These are phyloP conservation scores for Drosophila algonquin DNA, from an alignment of 2,888 invertebrate genomes.

Conservation along the genomic window DNA sequence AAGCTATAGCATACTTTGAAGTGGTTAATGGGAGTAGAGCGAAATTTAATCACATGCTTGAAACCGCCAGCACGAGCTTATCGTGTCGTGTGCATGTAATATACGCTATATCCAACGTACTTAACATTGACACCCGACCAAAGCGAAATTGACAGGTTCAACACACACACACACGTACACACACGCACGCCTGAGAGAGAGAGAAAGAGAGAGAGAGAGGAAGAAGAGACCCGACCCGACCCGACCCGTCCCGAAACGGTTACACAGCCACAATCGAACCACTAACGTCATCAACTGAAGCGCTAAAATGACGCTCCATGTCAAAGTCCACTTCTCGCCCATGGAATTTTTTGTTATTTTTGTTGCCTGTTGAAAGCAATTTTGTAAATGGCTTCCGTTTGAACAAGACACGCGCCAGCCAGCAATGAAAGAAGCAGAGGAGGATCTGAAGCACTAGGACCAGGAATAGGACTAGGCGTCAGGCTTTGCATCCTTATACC, in stretches of 20 bases:
- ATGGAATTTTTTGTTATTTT: slow-evolving; percentile 33
- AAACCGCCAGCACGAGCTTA: slow-evolving; percentile 13
- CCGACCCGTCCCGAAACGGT: background rate
- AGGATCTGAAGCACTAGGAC: slow-evolving; percentile 1
- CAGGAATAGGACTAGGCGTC: background rate
- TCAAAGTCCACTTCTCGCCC: slow-evolving; percentile 50
- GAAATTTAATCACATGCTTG: slow-evolving; percentile 1
- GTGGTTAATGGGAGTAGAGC: background rate
- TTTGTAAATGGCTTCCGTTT: slow-evolving; percentile 74
- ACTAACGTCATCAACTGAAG: slow-evolving; percentile 32
- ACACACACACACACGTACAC: slow-evolving; percentile 17
- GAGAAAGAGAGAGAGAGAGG: background rate
- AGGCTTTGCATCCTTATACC: slow-evolving; percentile 2
- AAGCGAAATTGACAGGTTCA: slow-evolving; percentile 45
- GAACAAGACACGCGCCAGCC: slow-evolving; percentile 47
- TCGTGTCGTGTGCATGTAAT: slow-evolving; percentile 26
- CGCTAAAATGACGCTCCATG: slow-evolving; percentile 17
- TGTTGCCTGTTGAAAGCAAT: slow-evolving; percentile 65
- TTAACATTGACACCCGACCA: slow-evolving; percentile 44
- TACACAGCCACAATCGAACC: slow-evolving; percentile 15
- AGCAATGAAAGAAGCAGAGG: background rate
- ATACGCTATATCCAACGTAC: slow-evolving; percentile 32
- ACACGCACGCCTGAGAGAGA: background rate
- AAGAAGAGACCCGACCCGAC: slow-evolving; percentile 1
- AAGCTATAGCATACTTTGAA: background rate